phyloP scores from a whole-genome alignment of 2,797 vertebrate genomes.

The Intellagama lesueurii region DNA sequence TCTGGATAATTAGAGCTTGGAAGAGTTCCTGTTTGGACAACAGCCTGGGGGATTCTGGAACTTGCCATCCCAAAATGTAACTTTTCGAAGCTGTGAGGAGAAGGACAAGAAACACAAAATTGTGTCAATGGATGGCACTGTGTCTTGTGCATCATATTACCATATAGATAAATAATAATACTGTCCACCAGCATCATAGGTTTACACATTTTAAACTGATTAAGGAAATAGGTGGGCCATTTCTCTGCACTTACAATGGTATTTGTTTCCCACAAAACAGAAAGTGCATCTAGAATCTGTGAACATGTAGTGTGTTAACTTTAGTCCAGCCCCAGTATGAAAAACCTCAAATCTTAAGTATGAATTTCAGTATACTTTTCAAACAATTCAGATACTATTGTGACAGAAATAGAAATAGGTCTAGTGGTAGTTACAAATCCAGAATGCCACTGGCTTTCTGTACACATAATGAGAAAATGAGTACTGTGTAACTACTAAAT shows the following conservation, averaged over 20 bases:
- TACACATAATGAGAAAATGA: constrained; percentile 11
- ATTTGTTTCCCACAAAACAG: not conserved
- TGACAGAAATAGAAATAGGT: not conserved
- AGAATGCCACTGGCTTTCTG: not conserved
- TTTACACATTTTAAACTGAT: too few relatives aligned
- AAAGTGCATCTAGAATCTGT: not conserved
- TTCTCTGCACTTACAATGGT: not conserved
- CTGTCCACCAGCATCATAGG: not conserved
- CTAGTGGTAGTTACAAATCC: constrained; percentile 11
- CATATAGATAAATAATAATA: not conserved
- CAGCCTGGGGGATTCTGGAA: too few relatives aligned
- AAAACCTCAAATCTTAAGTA: not conserved
- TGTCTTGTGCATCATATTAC: not conserved
- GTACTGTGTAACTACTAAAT: not conserved
- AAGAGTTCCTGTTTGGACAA: too few relatives aligned
- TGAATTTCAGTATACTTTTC: not conserved
- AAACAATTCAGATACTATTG: not conserved
- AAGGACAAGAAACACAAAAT: not conserved
- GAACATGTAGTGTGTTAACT: not conserved
- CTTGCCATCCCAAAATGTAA: too few relatives aligned
- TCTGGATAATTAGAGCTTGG: not conserved
- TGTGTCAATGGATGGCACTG: not conserved
- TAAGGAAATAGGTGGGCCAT: not conserved
- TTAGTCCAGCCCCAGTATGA: not conserved
- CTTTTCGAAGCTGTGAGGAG: too few relatives aligned